Base-by-base conservation (phyloP, 1,140 invertebrate species). In the Hyles vespertilio region DNA sequence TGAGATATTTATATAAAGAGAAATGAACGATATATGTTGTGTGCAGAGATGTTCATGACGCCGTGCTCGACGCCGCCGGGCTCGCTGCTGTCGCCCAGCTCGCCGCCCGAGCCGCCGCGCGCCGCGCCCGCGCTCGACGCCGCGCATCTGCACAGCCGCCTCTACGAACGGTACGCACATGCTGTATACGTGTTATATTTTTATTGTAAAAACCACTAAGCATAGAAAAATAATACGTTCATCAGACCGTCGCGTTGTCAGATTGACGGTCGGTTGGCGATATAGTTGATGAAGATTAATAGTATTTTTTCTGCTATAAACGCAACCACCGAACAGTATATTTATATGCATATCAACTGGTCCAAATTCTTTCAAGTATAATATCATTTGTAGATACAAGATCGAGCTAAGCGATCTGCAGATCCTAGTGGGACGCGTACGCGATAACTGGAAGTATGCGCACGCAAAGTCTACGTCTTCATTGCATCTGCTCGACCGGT, bases 11-110 rank as follows among this genome's bases (percentile, higher is more conserved):
- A n/a, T n/a, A n/a, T n/a, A n/a, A n/a, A n/a, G n/a, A n/a, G n/a
- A n/a, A n/a, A n/a, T 22, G 22, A 22, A 22, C 2, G 22, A 22
- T 22, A 11, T 8, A 3, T n/a, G 2, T 10, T 22, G n/a, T 69
- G 50, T 34, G 2, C 61, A 67, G 94, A 95, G 63, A 91, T 92
- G 70, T 99, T 96, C 83, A 92, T 96, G 79, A 99, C 97, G 3
- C 97, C 97, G 8, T 96, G 96, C 75, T 98, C 96, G 3, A 98
- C 97, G 10, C 97, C 97, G 5, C 95, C 95, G n/a, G 93, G 92
- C 9, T 95, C 94, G 72, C 71, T 84, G 69, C 79, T 81, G 67
- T 89, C 84, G 56, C 87, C 86, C 44, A 53, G 84, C 50, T 78
- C 81, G 6, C 84, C 84, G 43, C 83, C 79, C 34, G 59, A 71